Conservation (phyloP, 1,140 invertebrate genomes). For the Frieseomelitta varia region DNA sequence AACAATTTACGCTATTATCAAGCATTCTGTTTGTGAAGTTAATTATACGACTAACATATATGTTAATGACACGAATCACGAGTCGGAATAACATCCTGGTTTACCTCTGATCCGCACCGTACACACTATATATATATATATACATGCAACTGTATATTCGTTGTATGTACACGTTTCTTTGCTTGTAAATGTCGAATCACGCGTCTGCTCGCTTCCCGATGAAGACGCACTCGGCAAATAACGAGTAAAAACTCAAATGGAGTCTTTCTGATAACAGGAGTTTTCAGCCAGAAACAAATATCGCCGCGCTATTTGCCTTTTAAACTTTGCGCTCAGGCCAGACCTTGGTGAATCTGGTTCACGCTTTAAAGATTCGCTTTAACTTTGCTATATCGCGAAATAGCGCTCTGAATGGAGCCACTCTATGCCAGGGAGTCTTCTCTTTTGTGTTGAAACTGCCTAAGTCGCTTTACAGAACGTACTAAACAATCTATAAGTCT, state of each 20-base stretch:
- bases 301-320: background rate
- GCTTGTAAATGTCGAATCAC: background rate
- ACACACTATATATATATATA: no score
- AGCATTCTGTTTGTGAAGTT: slow-evolving; percentile 1
- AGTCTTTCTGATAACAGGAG: background rate
- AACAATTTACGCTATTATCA: background rate
- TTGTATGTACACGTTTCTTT: background rate
- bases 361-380: background rate
- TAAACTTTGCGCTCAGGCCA: no score
- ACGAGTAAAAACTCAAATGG: background rate
- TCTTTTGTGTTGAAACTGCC: no score
- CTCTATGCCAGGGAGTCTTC: background rate
- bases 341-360: slow-evolving; percentile 11
- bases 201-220: no score
- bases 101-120: background rate
- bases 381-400: background rate
- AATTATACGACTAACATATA: slow-evolving; percentile 4
- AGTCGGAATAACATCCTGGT: slow-evolving; percentile 9
- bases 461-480: background rate
- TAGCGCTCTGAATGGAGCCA: background rate
- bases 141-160: background rate
- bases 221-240: background rate
- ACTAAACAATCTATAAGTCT: background rate
- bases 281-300: background rate
- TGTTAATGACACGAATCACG: slow-evolving; percentile 3